These are phyloP conservation scores for Typhlichthys subterraneus DNA, from an alignment of 2,797 vertebrate species.

Conservation along the genomic window DNA sequence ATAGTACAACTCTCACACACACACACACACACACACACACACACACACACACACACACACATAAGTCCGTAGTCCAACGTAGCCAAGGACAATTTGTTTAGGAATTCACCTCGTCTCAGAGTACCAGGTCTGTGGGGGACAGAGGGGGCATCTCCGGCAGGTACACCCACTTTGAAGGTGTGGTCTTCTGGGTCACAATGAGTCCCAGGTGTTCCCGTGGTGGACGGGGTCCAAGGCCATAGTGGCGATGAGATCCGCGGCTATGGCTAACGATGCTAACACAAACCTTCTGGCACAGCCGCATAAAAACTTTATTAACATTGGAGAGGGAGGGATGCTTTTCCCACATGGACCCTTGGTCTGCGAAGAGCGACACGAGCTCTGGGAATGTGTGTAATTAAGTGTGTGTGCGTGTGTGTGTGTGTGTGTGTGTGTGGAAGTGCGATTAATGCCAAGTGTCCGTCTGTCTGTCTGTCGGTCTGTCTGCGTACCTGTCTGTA, in stretches of 20 bases:
- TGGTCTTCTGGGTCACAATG: conserved; percentile 48
- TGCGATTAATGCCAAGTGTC: not conserved
- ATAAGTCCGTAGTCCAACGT: conserved; percentile 25
- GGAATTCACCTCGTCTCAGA: conserved; percentile 1
- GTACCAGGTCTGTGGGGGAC: not conserved
- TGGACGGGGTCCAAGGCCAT: conserved; percentile 10
- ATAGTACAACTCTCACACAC: too few relatives aligned
- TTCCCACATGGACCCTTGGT: conserved; percentile 46
- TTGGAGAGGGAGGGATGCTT: conserved; percentile 53
- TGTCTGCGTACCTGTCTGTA: conserved; percentile 8
- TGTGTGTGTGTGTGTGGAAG: conserved; percentile 34
- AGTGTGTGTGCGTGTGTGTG: conserved; percentile 22
- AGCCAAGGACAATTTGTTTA: conserved; percentile 12
- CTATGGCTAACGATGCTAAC: conserved; percentile 59
- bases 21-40: too few relatives aligned
- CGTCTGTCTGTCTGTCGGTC: not conserved
- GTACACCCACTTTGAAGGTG: conserved; percentile 26
- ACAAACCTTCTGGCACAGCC: conserved; percentile 63
- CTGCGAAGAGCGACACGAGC: conserved; percentile 33
- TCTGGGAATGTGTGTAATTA: conserved; percentile 15
- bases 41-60: too few relatives aligned
- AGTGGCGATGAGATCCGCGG: conserved; percentile 17
- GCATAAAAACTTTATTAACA: conserved; percentile 66
- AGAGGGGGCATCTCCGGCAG: conserved; percentile 26
- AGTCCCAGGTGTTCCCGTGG: conserved; percentile 55